Conservation (phyloP, 2,888 invertebrate genomes). For the Tetranychus truncatus region DNA sequence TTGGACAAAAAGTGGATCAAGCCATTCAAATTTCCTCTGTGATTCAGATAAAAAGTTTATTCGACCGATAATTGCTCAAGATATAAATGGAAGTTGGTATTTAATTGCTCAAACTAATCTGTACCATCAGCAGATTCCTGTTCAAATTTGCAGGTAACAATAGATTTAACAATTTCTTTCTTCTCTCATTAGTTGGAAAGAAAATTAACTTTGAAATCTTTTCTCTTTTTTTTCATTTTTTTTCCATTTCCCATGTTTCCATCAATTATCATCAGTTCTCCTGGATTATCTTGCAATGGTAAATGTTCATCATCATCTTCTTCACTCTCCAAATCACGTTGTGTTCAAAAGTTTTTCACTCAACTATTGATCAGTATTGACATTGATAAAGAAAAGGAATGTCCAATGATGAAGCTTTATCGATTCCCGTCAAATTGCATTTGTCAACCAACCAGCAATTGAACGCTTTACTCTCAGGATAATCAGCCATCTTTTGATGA, state of each 20-base stretch:
- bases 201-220: not conserved
- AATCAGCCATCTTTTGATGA: too few species aligned
- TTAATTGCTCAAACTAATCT: conserved; percentile 29
- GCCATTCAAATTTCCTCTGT: conserved; percentile 23
- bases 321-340: conserved; percentile 26
- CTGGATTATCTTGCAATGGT: conserved; percentile 22
- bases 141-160: conserved; percentile 29
- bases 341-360: conserved; percentile 29
- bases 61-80: conserved; percentile 29
- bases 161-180: not conserved
- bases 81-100: conserved; percentile 29
- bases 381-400: conserved; percentile 29
- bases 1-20: not conserved
- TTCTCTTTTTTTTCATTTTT: not conserved
- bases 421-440: conserved; percentile 30
- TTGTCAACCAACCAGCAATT: conserved; percentile 20
- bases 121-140: conserved; percentile 28
- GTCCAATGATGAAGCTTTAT: conserved; percentile 29
- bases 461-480: too few species aligned
- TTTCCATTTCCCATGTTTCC: not conserved
- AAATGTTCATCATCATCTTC: not conserved
- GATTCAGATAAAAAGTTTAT: conserved; percentile 28
- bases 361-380: conserved; percentile 30
- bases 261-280: conserved; percentile 20
- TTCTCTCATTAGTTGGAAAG: too few species aligned